A percentile compares a stretch with the other conserved stretches of the same genome.
Conservation (phyloP, 2,113 vertebrate genomes). For the Chamaea fasciata region DNA sequence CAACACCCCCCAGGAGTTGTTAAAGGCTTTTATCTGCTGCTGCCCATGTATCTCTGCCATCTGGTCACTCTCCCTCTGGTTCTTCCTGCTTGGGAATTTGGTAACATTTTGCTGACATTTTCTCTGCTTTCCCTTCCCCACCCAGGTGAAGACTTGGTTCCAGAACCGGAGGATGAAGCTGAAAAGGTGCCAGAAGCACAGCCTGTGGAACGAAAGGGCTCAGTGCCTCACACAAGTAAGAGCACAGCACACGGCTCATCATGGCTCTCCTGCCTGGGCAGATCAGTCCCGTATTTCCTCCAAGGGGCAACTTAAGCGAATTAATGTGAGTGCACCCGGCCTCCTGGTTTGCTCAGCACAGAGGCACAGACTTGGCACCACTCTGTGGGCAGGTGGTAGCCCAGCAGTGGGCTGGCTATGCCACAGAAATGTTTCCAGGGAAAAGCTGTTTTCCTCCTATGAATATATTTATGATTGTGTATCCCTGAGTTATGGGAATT, state of each 20-base stretch:
- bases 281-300: not conserved
- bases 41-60: not conserved
- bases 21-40: not conserved
- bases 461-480: not conserved
- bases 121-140: not conserved
- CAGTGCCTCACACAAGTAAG: constrained; percentile 38
- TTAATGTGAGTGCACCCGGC: accelerated
- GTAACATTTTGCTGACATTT: not conserved
- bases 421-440: not conserved
- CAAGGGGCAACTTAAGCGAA: not conserved
- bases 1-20: not conserved
- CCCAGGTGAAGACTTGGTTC: constrained; percentile 85
- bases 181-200: constrained; percentile 78
- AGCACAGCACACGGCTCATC: not conserved
- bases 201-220: constrained; percentile 63
- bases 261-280: not conserved
- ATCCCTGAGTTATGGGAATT: not conserved
- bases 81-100: not conserved
- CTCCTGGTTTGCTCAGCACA: not conserved
- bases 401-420: not conserved
- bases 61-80: not conserved
- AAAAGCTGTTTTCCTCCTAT: not conserved
- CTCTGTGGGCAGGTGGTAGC: not conserved
- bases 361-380: not conserved
- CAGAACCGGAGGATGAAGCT: constrained; percentile 86